Evolutionary conservation across 2,113 vertebrate species (phyloP).

Genomic region (Craseonycteris thonglongyai): DNA sequence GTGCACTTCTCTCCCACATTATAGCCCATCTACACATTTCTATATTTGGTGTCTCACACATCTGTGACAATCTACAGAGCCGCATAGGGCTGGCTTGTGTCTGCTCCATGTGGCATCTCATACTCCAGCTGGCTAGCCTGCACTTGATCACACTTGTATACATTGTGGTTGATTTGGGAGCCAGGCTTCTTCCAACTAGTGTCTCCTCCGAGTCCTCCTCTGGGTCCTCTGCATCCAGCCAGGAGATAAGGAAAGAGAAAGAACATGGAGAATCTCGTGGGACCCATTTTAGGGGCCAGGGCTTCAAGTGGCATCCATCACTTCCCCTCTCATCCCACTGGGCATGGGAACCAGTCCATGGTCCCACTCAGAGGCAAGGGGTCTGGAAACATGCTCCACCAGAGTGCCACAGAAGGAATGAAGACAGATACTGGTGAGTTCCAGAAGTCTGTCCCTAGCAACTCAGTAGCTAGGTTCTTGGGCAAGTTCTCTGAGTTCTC

Average conservation of each 20-base stretch:
- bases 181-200: not conserved
- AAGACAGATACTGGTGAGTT: not conserved
- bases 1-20: not conserved
- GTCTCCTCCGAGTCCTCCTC: not conserved
- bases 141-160: not conserved
- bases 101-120: not conserved
- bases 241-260: not conserved
- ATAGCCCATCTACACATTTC: not conserved
- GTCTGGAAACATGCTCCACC: not conserved
- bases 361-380: not conserved
- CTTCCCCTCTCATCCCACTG: not conserved
- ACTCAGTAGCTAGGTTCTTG: no score
- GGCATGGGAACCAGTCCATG: not conserved
- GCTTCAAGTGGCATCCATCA: not conserved
- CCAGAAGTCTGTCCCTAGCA: no score
- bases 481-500: not conserved
- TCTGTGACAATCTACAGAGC: not conserved
- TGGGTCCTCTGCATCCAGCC: not conserved
- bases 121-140: not conserved
- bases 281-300: not conserved
- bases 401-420: not conserved
- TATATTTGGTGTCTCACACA: not conserved
- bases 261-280: not conserved
- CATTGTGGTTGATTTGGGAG: not conserved
- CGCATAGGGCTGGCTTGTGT: not conserved